Evolutionary conservation across 2,888 invertebrate species (phyloP).

Genomic region (Liodrosophila aerea): DNA sequence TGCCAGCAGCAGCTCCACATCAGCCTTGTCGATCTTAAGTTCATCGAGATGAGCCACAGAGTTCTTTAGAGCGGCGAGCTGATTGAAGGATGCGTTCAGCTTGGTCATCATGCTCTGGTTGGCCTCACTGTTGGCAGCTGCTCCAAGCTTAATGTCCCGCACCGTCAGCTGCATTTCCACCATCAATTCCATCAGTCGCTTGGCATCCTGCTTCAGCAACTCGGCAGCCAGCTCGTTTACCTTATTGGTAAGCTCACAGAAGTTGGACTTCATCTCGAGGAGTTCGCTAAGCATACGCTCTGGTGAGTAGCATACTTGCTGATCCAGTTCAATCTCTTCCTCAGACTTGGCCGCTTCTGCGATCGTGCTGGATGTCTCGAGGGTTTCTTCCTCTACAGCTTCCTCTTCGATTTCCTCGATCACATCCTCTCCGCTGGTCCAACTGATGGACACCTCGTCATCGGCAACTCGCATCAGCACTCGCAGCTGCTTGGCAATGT

Average conservation of each 20-base stretch:
- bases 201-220: constrained; percentile 67
- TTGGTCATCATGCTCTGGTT: constrained; percentile 36
- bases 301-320: constrained; percentile 70
- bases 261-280: constrained; percentile 71
- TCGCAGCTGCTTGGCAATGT: constrained; percentile 53
- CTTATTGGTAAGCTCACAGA: constrained; percentile 73
- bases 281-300: constrained; percentile 72
- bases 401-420: constrained; percentile 36
- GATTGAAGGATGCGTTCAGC: constrained; percentile 20
- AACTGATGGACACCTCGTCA: constrained; percentile 55
- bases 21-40: constrained; percentile 88
- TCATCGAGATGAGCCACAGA: constrained; percentile 83
- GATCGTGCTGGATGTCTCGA: constrained; percentile 16
- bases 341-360: constrained; percentile 57
- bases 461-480: constrained; percentile 46
- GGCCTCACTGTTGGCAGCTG: constrained; percentile 44
- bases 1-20: constrained; percentile 88
- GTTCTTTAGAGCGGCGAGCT: constrained; percentile 44
- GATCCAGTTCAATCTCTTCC: constrained; percentile 63
- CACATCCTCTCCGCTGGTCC: constrained; percentile 47
- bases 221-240: constrained; percentile 72
- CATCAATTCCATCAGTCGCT: constrained; percentile 54
- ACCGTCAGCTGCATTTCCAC: constrained; percentile 59
- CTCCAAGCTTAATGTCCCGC: constrained; percentile 49
- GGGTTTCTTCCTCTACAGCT: constrained; percentile 42